These are phyloP conservation scores for Bombyx mori DNA, from an alignment of 1,140 invertebrate genomes.

Conservation along the genomic window DNA sequence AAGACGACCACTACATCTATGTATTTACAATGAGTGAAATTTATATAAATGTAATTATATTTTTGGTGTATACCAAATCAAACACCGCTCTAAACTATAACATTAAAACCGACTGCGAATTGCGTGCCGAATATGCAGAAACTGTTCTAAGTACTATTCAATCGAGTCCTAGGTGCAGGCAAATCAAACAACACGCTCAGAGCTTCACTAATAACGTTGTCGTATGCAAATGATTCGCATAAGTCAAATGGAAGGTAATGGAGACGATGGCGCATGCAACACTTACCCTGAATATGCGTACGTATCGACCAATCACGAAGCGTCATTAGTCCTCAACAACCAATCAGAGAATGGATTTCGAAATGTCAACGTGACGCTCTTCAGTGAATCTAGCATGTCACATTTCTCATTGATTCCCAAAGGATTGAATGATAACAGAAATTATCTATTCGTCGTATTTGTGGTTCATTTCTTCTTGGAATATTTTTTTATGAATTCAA, in stretches of 20 bases:
- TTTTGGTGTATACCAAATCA: too few relatives aligned
- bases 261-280: slow-evolving; percentile 2
- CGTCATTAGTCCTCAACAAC: slow-evolving; percentile 1
- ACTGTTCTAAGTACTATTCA: background rate
- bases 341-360: background rate
- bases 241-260: slow-evolving; percentile 14
- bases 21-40: too few relatives aligned
- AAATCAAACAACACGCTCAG: slow-evolving; percentile 11
- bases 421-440: too few relatives aligned
- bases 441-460: too few relatives aligned
- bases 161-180: slow-evolving; percentile 10
- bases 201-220: slow-evolving; percentile 7
- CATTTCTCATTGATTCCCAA: too few relatives aligned
- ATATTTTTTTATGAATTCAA: too few relatives aligned
- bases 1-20: too few relatives aligned
- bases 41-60: too few relatives aligned
- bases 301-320: background rate
- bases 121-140: background rate
- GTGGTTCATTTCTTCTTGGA: too few relatives aligned
- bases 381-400: too few relatives aligned
- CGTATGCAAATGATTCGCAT: slow-evolving; percentile 16
- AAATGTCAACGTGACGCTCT: too few relatives aligned
- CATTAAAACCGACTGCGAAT: background rate
- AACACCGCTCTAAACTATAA: background rate
- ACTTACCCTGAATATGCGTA: background rate